Conservation (phyloP, 2,797 vertebrate species). For the Gymnoscopelus microlampas region DNA sequence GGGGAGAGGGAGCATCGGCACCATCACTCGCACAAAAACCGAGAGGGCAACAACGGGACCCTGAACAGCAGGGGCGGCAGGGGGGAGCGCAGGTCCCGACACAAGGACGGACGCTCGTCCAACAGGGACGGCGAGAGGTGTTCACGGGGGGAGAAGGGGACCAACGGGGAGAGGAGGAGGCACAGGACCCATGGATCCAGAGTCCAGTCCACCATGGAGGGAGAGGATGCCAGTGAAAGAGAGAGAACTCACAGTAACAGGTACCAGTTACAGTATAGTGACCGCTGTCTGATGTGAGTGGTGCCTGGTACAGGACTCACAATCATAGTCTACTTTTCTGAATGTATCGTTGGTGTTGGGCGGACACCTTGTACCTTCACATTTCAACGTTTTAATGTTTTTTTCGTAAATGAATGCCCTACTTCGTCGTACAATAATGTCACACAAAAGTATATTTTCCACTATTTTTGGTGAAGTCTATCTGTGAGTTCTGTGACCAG, state of each 20-base stretch:
- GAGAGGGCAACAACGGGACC: constrained; percentile 86
- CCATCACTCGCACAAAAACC: constrained; percentile 82
- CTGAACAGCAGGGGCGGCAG: constrained; percentile 65
- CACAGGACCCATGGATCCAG: constrained; percentile 81
- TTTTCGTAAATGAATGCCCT: too few relatives aligned
- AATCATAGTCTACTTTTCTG: too few relatives aligned
- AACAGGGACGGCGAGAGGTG: constrained; percentile 80
- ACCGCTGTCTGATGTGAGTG: too few relatives aligned
- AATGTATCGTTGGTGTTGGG: too few relatives aligned
- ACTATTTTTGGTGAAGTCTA: too few relatives aligned
- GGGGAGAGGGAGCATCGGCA: constrained; percentile 83
- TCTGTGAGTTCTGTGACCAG: too few relatives aligned
- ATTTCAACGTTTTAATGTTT: too few relatives aligned
- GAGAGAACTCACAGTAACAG: constrained; percentile 80
- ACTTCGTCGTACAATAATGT: too few relatives aligned
- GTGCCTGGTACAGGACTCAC: too few relatives aligned
- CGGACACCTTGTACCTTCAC: too few relatives aligned
- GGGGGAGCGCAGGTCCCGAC: constrained; percentile 81
- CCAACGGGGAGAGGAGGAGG: constrained; percentile 79
- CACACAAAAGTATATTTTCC: too few relatives aligned
- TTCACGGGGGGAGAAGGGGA: constrained; percentile 75
- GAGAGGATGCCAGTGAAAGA: constrained; percentile 74
- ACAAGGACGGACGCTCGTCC: constrained; percentile 80
- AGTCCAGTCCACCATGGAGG: constrained; percentile 75
- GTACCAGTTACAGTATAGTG: constrained; percentile 42